Conservation (phyloP, 1,140 invertebrate species). For the Ruditapes philippinarum region DNA sequence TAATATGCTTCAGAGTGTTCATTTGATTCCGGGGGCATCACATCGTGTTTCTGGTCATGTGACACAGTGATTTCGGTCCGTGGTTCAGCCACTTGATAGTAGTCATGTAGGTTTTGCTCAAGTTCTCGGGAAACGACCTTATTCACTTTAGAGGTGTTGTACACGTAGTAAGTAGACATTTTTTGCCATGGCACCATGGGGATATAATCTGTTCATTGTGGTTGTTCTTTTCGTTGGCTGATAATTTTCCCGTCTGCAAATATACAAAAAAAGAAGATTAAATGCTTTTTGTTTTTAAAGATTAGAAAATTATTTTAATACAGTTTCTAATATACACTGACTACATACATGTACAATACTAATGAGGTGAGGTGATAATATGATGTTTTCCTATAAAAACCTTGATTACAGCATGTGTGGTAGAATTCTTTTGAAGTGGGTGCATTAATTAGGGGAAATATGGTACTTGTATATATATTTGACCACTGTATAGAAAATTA, state of each 20-base stretch:
- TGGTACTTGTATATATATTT: no score
- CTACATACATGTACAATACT: no score
- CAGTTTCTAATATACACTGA: no score
- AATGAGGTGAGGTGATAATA: no score
- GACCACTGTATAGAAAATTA: no score
- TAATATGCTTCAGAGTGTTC: slow-evolving; percentile 84
- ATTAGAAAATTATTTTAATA: no score
- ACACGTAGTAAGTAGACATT: not conserved
- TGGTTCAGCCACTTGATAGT: slow-evolving; percentile 32
- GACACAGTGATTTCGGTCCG: not conserved
- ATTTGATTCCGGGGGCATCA: not conserved
- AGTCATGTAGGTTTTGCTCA: not conserved
- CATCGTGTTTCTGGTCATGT: slow-evolving; percentile 20
- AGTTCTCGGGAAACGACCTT: slow-evolving; percentile 19
- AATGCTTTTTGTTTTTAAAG: no score
- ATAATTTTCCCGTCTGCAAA: not conserved
- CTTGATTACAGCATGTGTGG: no score
- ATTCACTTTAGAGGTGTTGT: slow-evolving; percentile 39
- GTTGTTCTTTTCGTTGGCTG: not conserved
- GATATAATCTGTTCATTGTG: slow-evolving; percentile 11
- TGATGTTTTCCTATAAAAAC: no score
- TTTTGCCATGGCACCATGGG: slow-evolving; percentile 41
- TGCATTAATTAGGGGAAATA: no score
- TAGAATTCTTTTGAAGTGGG: no score
- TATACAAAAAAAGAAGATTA: not conserved